Conservation (phyloP, 2,888 invertebrate genomes). For the Leucophora obtusa region DNA sequence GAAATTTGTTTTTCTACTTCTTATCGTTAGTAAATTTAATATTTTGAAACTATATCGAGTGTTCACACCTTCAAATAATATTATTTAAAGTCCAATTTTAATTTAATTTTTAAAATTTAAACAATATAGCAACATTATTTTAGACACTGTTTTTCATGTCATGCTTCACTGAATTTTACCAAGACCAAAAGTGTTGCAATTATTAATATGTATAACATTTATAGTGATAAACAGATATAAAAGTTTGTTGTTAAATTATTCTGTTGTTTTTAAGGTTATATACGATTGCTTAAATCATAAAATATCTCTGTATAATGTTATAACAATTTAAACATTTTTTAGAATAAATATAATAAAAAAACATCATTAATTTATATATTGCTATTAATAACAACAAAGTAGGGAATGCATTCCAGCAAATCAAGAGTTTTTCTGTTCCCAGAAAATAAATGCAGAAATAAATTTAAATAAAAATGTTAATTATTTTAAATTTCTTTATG, state of each 20-base stretch:
- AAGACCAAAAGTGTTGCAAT: constrained; percentile 29
- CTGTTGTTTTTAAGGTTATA: constrained; percentile 7
- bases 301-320: not conserved
- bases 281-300: not conserved
- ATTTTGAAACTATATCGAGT: no score
- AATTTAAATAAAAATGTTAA: no score
- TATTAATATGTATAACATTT: not conserved
- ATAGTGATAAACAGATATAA: constrained; percentile 3
- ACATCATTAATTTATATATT: not conserved
- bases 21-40: no score
- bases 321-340: not conserved
- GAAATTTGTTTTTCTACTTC: no score
- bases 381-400: not conserved
- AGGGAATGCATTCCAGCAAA: no score
- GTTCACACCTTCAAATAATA: no score
- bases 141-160: not conserved
- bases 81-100: no score
- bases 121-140: not conserved
- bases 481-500: no score
- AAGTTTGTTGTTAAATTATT: constrained; percentile 2
- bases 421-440: no score
- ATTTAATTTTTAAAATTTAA: no score
- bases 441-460: no score
- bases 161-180: constrained; percentile 26
- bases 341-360: not conserved